Evolutionary conservation across 1,140 invertebrate species (phyloP), one percentile per base, ranked within the genome.

Genomic region (Scaptomyza hsui): DNA sequence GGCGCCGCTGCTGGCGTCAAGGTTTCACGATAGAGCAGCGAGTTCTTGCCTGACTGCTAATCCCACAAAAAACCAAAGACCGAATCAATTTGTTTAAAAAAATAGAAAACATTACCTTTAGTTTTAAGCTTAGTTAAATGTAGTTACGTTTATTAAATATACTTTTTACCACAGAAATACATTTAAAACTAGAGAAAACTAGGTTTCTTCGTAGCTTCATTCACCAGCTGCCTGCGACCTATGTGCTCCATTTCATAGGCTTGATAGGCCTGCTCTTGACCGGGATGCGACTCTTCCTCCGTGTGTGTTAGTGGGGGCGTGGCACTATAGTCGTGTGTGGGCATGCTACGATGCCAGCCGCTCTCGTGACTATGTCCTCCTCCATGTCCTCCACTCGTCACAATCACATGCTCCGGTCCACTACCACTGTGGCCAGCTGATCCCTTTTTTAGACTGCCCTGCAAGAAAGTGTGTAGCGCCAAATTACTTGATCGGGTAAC

Each of bases 381-480:
- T 29, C 92, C 29, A 12, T 32, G 29, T n/a, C 32, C 32, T 4
- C 32, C 75, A 35, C 92, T 93, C 56, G 93, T 92, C 47, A 94
- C 94, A 13, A 94, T 94, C 1, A 94, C 93, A 67, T 94, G 92
- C 7, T 93, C 93, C 2, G 82, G 26, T 39, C 4, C 52, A 48
- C 78, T 77, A 91, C 91, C 63, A 93, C 93, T 56, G 93, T 93
- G 24, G 91, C 92, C 55, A 92, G 89, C 2, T 92, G 92, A 49
- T 92, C 78, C 92, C 86, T 95, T 95, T 90, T 95, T 95, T 78
- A 95, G 74, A 56, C 94, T 93, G 67, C 94, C 93, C 91, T 92
- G 78, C 62, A 91, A 79, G 60, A 53, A 71, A 51, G 80, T 51
- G 67, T 82, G 70, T 75, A 78, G 70, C 78, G 74, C 70, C 70